Base-by-base conservation (phyloP, 2,113 vertebrate genomes). In the Pachypanchax playfairii region DNA sequence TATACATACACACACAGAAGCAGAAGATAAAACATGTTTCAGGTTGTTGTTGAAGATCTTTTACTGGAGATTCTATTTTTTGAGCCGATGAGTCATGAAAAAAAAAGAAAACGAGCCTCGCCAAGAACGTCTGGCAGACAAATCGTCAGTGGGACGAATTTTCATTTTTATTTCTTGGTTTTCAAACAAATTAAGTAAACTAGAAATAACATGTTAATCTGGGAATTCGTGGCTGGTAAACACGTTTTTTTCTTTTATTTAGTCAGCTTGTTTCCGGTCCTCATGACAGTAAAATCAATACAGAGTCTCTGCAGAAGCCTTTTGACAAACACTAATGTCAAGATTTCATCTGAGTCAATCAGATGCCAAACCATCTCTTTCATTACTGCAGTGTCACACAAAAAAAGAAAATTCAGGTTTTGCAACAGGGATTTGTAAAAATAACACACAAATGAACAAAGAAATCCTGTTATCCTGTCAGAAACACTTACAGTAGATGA, bases 151-250 rank as follows among this genome's bases (percentile, higher is more conserved):
- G 29, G 38, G 14, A 50, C 31, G 4, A 31, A 51, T 44, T 57
- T 26, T 51, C 21, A 35, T 57, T 43, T 26, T 5, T 18, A 65
- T 47, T 51, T 22, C 56, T 56, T 38, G 35, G 15, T 55, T 70
- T 60, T 47, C 42, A 39, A 17, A 13, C 13, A 24, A 33, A 59
- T 59, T 53, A 65, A 31, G 53, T 25, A 53, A 59, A 73, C 48
- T 24, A 26, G 47, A 65, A 39, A 20, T 33, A 59, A 59, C 48
- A 24, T 53, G 33, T 41, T 65, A 48, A 60, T 66, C 62, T 35
- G 1, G 2, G 48, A 42, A 33, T 24, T 60, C 66, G 46, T 0
- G 52, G 70, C 53, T 73, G 47, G 50, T 59, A 31, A 31, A 47
- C 29, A 60, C 31, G 13, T 47, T 60, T 48, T 26, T 35, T 47